Conservation (phyloP, 2,113 vertebrate genomes). For the Leuciscus idus region DNA sequence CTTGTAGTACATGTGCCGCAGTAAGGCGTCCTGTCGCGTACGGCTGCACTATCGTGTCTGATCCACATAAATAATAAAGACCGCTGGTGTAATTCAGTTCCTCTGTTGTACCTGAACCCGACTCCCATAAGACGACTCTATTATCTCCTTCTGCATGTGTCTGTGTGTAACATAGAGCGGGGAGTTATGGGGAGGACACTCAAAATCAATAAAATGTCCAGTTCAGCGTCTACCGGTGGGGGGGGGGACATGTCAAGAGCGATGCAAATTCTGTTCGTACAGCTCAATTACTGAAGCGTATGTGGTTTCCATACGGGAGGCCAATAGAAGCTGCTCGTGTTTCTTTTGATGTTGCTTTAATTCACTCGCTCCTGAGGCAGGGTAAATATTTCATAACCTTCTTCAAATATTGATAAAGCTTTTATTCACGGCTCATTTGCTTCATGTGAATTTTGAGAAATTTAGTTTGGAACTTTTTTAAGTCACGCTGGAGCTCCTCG, state of each 20-base stretch:
- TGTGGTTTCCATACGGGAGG: neutral
- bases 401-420: slow-evolving; percentile 51
- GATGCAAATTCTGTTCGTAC: slow-evolving; percentile 16
- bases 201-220: slow-evolving; percentile 31
- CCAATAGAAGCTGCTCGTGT: slow-evolving; percentile 33
- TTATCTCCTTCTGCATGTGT: neutral
- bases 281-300: slow-evolving; percentile 28
- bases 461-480: slow-evolving; percentile 2
- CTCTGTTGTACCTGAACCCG: slow-evolving; percentile 2
- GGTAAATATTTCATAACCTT: slow-evolving; percentile 47
- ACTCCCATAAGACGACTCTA: neutral
- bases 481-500: neutral
- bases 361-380: slow-evolving; percentile 21
- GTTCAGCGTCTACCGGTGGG: neutral
- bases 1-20: neutral
- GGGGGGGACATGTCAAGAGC: slow-evolving; percentile 19
- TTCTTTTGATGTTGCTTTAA: slow-evolving; percentile 46
- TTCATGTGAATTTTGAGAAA: neutral
- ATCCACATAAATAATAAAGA: slow-evolving; percentile 49
- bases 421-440: slow-evolving; percentile 42
- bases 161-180: neutral
- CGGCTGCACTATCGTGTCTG: neutral
- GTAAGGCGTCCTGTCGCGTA: neutral
- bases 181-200: slow-evolving; percentile 2
- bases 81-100: slow-evolving; percentile 1